Evolutionary conservation across 2,113 vertebrate genomes (phyloP).

Genomic region (Labeo rohita): DNA sequence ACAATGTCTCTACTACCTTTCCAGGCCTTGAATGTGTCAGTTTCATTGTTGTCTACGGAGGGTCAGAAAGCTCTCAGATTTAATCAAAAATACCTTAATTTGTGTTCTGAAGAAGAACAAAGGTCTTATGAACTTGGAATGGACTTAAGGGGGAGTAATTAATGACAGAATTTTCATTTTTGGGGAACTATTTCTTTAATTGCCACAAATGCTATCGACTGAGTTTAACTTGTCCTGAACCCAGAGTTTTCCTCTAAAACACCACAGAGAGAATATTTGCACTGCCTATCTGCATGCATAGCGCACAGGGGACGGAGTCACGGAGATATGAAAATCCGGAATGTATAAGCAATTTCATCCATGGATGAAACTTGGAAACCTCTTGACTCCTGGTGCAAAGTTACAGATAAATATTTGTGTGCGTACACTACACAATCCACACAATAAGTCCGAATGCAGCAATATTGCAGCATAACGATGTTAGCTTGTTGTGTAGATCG

Average conservation of each 20-base stretch:
- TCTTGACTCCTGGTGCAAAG: constrained; percentile 45
- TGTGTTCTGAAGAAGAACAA: too few species aligned
- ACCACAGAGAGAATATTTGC: constrained; percentile 37
- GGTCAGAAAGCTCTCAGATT: too few species aligned
- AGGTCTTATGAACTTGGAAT: too few species aligned
- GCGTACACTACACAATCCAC: constrained; percentile 33
- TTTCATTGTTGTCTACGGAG: too few species aligned
- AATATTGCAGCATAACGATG: constrained; percentile 27
- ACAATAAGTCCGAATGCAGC: constrained; percentile 42
- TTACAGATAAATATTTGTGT: constrained; percentile 41
- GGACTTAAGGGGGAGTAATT: too few species aligned
- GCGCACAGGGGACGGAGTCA: constrained; percentile 45
- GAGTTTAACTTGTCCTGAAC: neutral
- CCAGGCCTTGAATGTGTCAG: too few species aligned
- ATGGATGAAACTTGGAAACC: constrained; percentile 54
- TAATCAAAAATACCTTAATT: too few species aligned
- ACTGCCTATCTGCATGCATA: constrained; percentile 49
- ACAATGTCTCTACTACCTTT: too few species aligned
- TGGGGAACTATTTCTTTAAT: too few species aligned
- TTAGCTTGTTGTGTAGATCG: constrained; percentile 32
- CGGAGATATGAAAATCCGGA: constrained; percentile 55
- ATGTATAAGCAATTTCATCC: constrained; percentile 67
- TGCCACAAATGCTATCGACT: neutral
- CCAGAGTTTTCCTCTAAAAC: neutral
- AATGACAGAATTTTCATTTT: too few species aligned